These are phyloP conservation scores for Mustela erminea DNA, from an alignment of 2,797 vertebrate genomes.

Conservation along the genomic window DNA sequence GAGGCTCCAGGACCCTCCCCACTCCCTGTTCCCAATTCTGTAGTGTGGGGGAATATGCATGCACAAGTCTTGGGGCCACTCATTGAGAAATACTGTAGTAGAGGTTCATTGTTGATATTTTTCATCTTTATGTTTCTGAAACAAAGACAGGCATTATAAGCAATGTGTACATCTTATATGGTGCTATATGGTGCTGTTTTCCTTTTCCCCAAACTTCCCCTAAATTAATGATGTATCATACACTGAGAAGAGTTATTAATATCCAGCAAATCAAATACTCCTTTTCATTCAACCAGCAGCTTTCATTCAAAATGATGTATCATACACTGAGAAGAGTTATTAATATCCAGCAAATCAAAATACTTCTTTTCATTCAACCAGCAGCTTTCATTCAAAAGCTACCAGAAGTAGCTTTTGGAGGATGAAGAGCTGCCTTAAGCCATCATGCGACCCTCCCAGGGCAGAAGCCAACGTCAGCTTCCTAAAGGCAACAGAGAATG, in stretches of 20 bases:
- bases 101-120: background rate
- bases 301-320: background rate
- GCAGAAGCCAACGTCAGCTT: background rate
- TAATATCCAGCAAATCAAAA: background rate
- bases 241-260: background rate
- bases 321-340: background rate
- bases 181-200: background rate
- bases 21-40: background rate
- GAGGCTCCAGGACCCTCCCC: background rate
- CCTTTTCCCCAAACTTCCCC: background rate
- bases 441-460: too few relatives aligned
- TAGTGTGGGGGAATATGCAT: too few relatives aligned
- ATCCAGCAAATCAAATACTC: background rate
- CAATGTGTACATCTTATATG: background rate
- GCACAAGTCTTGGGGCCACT: background rate
- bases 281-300: background rate
- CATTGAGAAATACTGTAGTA: background rate
- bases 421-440: background rate
- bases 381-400: too few relatives aligned
- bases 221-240: background rate
- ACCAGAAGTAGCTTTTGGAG: background rate
- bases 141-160: background rate
- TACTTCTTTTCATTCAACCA: background rate
- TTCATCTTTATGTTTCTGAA: background rate
- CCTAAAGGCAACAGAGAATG: background rate